Evolutionary conservation across 64 coral and sea anemone genomes (phyloP).

Genomic region (Acropora tenuis): DNA sequence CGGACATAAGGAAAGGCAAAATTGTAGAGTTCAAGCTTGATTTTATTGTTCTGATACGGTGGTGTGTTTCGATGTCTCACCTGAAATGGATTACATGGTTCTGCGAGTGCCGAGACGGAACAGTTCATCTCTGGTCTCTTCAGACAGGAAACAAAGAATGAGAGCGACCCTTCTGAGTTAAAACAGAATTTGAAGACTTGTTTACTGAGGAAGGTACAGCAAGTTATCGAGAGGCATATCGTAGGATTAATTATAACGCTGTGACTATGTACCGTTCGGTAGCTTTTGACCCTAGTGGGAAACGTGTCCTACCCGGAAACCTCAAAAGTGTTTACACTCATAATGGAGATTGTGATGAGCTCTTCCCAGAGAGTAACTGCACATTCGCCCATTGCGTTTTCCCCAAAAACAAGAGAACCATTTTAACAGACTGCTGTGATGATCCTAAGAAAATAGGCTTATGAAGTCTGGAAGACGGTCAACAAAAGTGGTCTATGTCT

Average conservation of each 20-base stretch:
- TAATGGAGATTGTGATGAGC: background rate
- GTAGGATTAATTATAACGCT: background rate
- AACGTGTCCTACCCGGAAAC: background rate
- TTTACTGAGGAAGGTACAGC: background rate
- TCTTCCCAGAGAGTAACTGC: background rate
- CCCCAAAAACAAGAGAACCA: background rate
- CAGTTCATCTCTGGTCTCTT: conserved; percentile 34
- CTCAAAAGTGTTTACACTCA: background rate
- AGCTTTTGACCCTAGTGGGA: background rate
- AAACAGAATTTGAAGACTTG: background rate
- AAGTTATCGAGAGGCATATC: background rate
- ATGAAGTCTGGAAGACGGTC: conserved; percentile 10
- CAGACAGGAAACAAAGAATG: conserved; percentile 1
- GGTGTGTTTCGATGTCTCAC: conserved; percentile 24
- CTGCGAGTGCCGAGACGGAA: conserved; percentile 18
- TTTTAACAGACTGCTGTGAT: background rate
- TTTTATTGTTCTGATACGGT: conserved; percentile 31
- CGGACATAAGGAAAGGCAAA: background rate
- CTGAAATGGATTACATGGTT: conserved; percentile 20
- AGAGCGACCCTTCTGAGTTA: background rate
- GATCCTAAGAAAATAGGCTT: background rate
- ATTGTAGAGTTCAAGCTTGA: background rate
- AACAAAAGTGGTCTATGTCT: background rate
- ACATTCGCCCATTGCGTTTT: background rate
- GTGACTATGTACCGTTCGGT: conserved; percentile 10